Evolutionary conservation across 2,888 invertebrate genomes (phyloP).

Genomic region (Chrysopilus asiliformis): DNA sequence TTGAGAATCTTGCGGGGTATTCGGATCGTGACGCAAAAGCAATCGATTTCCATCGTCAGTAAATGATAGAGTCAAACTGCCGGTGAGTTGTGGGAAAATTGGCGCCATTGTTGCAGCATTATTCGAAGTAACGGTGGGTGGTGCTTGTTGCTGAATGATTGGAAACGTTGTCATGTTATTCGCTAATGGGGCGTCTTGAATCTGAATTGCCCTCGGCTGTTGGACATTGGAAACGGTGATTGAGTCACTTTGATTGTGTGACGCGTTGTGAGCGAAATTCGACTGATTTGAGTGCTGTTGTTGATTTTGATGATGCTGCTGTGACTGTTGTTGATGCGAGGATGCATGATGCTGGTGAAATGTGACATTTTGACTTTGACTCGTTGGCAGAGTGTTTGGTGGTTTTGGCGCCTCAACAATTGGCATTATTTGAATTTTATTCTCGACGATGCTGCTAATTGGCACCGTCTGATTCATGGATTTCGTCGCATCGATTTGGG

Average conservation of each 20-base stretch:
- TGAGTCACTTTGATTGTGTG: constrained; percentile 20
- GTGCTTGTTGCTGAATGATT: neutral
- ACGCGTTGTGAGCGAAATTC: constrained; percentile 26
- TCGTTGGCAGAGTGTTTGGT: constrained; percentile 21
- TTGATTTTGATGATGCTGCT: constrained; percentile 22
- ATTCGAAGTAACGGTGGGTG: neutral
- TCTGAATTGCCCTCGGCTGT: constrained; percentile 20
- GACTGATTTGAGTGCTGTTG: constrained; percentile 8
- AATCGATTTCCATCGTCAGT: constrained; percentile 54
- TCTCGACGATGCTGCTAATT: constrained; percentile 31
- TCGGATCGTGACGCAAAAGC: constrained; percentile 50
- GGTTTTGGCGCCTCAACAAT: constrained; percentile 23
- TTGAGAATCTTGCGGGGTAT: constrained; percentile 40
- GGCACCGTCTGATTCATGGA: constrained; percentile 22
- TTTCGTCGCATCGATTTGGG: constrained; percentile 30
- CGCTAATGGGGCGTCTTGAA: neutral
- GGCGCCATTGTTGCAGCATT: constrained; percentile 20
- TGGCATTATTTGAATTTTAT: constrained; percentile 37
- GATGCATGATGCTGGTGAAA: constrained; percentile 12
- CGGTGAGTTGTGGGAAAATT: constrained; percentile 43
- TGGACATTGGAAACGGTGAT: neutral
- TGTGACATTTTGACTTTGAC: constrained; percentile 11
- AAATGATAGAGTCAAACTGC: constrained; percentile 49
- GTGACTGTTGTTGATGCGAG: constrained; percentile 18
- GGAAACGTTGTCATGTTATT: too few relatives aligned